Evolutionary conservation across 2,797 vertebrate genomes (phyloP), one percentile per base, ranked within the genome.

Genomic region (Microhierax caerulescens): DNA sequence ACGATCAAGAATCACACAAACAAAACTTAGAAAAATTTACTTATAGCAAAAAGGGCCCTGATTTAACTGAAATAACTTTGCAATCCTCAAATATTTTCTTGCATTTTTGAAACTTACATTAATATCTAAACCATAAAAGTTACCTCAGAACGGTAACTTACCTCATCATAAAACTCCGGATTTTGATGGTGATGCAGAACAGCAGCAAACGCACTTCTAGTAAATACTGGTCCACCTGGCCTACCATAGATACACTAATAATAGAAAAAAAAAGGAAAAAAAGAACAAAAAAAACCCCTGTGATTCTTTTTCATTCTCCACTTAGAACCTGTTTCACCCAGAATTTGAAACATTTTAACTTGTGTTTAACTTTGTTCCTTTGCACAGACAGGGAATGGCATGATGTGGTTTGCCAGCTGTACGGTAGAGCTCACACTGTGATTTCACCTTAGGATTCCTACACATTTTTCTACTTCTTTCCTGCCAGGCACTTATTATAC

Each of bases 101-200:
- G 8, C 8, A 39, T 63, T 92, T 94, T 85, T 69, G 50, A 82
- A 95, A 73, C 3, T 60, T 67, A 27, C 3, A 23, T 24, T 24
- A 74, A 75, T 75, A 54, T 10, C 20, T 67, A 36, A 86, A 74
- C 27, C 13, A 27, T 48, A 74, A 34, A 86, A 81, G 8, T 61
- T 48, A 37, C 24, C 61, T 94, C 50, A 68, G 54, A 85, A 83
- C 89, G 70, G 73, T 32, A 72, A n/a, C 91, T 97, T 96, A 99
- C 99, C 99, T 99, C 99, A 75, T 99, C 99, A 77, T 99, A 99
- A 97, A 99, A 99, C 96, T 99, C 99, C 13, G 99, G 99, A 97
- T 99, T 99, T 97, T 99, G 99, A 67, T 99, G 99, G 96, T 99
- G 99, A 97, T 99, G 99, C 53, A 99, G 96, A 86, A 99, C 99